These are phyloP conservation scores for Kryptolebias marmoratus DNA, from an alignment of 2,113 vertebrate genomes.

Conservation along the genomic window DNA sequence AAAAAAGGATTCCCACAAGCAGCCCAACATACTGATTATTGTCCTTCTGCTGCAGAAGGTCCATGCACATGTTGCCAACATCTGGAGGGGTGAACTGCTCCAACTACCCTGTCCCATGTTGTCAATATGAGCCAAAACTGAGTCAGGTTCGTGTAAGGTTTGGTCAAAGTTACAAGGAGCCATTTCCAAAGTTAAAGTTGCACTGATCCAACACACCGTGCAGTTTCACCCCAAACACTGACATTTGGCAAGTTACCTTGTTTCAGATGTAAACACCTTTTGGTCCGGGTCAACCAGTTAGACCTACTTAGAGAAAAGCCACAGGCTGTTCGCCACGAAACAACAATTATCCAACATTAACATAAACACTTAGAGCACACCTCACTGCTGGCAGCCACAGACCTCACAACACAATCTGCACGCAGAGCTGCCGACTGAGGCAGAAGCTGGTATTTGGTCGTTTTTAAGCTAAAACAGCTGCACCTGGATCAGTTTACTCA, in stretches of 20 bases:
- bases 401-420: constrained; percentile 20
- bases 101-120: no score
- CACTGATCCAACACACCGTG: neutral
- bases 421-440: constrained; percentile 1
- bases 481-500: constrained; percentile 52
- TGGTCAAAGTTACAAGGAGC: no score
- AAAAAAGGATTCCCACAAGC: no score
- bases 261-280: constrained; percentile 31
- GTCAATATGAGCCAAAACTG: no score
- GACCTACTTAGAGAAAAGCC: constrained; percentile 16
- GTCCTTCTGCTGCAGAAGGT: no score
- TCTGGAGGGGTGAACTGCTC: no score
- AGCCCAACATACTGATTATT: no score
- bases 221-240: neutral
- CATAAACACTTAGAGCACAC: neutral
- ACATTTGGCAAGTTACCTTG: constrained; percentile 1
- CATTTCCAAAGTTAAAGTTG: no score
- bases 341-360: neutral
- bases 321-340: constrained; percentile 1
- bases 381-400: constrained; percentile 1
- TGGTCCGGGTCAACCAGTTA: constrained; percentile 47
- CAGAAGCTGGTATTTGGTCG: neutral
- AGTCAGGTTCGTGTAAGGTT: no score
- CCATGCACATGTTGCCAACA: no score
- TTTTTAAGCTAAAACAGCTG: neutral